Conservation (phyloP, 1,140 invertebrate species). For the Pomacea maculata region DNA sequence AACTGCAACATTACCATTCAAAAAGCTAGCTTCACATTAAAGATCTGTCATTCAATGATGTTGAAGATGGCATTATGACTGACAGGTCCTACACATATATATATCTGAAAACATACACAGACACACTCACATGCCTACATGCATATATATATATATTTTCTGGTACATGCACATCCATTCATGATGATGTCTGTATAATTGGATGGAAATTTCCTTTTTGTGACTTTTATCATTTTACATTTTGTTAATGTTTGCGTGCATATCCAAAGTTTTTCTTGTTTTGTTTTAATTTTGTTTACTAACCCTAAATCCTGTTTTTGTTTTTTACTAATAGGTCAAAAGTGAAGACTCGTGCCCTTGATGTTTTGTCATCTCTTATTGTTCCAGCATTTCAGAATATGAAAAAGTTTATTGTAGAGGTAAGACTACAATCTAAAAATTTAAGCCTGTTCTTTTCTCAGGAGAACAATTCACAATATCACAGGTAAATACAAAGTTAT, state of each 20-base stretch:
- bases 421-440: constrained; percentile 12
- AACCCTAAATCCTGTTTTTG: neutral
- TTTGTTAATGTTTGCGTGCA: neutral
- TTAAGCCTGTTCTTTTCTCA: no score
- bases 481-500: no score
- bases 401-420: constrained; percentile 33
- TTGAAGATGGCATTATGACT: no score
- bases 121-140: no score
- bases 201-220: neutral
- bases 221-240: neutral
- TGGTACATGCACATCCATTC: neutral
- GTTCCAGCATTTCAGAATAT: constrained; percentile 33
- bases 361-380: constrained; percentile 26
- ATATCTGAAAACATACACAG: neutral
- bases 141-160: neutral
- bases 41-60: no score
- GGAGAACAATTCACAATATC: no score
- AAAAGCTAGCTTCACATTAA: no score
- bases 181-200: neutral
- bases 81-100: neutral
- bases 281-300: neutral
- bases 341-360: constrained; percentile 27
- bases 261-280: neutral
- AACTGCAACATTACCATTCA: no score
- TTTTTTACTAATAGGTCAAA: constrained; percentile 25